Evolutionary conservation across 2,888 invertebrate genomes (phyloP).

Genomic region (Phalera bucephala): DNA sequence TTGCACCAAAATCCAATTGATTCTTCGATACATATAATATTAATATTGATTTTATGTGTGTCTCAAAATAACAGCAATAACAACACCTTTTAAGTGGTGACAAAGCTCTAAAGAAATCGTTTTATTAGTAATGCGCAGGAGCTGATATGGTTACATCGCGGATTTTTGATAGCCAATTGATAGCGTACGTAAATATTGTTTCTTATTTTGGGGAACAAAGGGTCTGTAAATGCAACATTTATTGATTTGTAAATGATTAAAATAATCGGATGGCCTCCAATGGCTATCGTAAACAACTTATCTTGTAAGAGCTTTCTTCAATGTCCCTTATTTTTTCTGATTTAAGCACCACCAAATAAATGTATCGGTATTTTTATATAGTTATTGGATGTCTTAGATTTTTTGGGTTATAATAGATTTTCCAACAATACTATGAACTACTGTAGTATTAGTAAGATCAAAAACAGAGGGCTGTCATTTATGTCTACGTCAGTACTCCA

Average conservation of each 20-base stretch:
- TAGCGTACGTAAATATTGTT: constrained; percentile 19
- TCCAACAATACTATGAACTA: no score
- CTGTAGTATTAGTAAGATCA: no score
- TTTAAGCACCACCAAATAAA: no score
- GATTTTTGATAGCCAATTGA: constrained; percentile 13
- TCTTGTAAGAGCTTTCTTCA: neutral
- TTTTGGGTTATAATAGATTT: no score
- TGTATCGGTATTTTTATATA: no score
- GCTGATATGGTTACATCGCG: constrained; percentile 5
- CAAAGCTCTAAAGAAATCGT: constrained; percentile 22
- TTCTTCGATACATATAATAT: constrained; percentile 40
- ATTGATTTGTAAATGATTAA: constrained; percentile 3
- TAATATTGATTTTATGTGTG: constrained; percentile 33
- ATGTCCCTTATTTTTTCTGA: neutral
- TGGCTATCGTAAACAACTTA: neutral
- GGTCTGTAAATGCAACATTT: constrained; percentile 2
- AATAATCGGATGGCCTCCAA: neutral
- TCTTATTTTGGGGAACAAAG: constrained; percentile 9
- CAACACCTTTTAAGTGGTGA: constrained; percentile 27
- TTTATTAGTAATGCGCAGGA: constrained; percentile 20
- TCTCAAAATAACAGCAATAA: constrained; percentile 24
- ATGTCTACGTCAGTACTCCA: no score
- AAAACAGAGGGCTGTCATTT: constrained; percentile 26
- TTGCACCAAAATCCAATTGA: constrained; percentile 38
- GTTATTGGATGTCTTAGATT: no score